These are phyloP conservation scores for Chionis minor DNA, from an alignment of 2,113 vertebrate species.

Conservation along the genomic window DNA sequence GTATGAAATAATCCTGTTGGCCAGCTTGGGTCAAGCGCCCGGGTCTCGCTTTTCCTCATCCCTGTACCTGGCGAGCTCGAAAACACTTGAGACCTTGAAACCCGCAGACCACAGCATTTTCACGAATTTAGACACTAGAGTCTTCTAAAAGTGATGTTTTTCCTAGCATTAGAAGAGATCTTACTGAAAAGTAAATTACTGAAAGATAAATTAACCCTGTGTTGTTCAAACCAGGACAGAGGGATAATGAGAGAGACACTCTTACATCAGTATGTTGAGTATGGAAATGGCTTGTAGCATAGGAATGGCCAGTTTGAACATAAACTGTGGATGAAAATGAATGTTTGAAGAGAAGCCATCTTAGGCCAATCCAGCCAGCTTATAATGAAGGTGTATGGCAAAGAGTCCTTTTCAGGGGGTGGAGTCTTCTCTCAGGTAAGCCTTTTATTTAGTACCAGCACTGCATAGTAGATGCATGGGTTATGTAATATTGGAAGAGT, in stretches of 20 bases:
- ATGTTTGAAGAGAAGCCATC: background rate
- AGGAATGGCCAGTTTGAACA: background rate
- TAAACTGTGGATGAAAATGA: background rate
- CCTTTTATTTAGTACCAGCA: background rate
- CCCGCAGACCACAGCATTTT: background rate
- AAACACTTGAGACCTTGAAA: background rate
- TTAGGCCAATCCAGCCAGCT: background rate
- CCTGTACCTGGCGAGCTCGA: background rate
- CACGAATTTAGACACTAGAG: background rate
- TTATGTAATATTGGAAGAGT: background rate
- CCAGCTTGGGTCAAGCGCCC: background rate
- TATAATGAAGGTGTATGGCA: background rate
- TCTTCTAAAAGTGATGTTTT: background rate
- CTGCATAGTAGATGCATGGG: background rate
- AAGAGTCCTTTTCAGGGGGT: background rate
- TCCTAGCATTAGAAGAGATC: background rate
- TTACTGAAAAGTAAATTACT: background rate
- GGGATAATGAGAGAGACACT: background rate
- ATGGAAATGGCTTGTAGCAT: background rate
- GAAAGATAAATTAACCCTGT: background rate
- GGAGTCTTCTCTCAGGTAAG: background rate
- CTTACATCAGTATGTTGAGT: background rate
- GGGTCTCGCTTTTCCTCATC: background rate
- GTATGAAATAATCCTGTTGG: background rate
- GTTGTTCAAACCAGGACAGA: background rate